phyloP scores from a whole-genome alignment of 2,113 vertebrate genomes.

The Hemibagrus wyckioides region DNA sequence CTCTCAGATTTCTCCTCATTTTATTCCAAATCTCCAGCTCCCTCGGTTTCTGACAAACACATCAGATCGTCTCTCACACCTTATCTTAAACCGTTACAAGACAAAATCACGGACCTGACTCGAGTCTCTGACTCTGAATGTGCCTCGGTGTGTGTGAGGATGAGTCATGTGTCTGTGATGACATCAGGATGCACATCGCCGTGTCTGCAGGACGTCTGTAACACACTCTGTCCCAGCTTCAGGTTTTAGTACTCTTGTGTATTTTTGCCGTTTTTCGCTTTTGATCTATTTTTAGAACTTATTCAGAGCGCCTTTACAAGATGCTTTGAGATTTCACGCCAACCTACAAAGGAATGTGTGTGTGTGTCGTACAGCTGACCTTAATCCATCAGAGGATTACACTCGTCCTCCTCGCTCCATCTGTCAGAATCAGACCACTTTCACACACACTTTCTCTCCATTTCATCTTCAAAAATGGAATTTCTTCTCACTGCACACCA shows the following conservation, averaged over 20 bases:
- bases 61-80: background rate
- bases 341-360: background rate
- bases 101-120: background rate
- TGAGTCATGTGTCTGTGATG: background rate
- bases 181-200: background rate
- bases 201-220: background rate
- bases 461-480: background rate
- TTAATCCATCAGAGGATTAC: conserved; percentile 22
- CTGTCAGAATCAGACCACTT: background rate
- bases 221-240: background rate
- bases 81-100: background rate
- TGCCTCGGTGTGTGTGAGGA: background rate
- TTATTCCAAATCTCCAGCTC: no score
- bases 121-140: background rate
- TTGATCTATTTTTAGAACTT: background rate
- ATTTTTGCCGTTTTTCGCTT: background rate
- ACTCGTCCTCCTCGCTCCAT: background rate
- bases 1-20: background rate
- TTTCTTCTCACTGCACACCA: background rate
- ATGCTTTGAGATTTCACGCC: background rate
- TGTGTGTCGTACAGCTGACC: background rate
- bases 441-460: background rate
- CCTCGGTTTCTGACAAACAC: background rate
- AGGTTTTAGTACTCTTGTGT: background rate
- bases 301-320: background rate